Percentiles rank a stretch among this genome's conserved stretches.
Evolutionary conservation across 1,140 invertebrate genomes (phyloP).

Genomic region (Drosophila albomicans): DNA sequence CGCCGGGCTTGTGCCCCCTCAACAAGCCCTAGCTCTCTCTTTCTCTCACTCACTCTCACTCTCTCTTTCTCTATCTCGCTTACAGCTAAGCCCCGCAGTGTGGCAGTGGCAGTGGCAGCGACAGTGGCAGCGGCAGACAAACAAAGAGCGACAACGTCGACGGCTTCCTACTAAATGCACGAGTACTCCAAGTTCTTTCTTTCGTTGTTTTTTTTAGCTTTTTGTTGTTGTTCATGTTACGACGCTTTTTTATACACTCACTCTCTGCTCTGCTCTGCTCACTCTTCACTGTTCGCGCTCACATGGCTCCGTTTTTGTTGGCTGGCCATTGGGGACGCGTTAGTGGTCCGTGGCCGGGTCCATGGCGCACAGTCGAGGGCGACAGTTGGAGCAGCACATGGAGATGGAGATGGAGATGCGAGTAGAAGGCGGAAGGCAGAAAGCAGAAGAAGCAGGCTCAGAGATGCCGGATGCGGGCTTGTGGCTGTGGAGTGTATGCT

Average conservation of each 20-base stretch:
- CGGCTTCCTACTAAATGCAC: constrained; percentile 74
- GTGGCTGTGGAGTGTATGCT: constrained; percentile 30
- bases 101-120: background rate
- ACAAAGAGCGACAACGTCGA: constrained; percentile 58
- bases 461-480: constrained; percentile 43
- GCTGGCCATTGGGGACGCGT: constrained; percentile 81
- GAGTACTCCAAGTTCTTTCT: constrained; percentile 63
- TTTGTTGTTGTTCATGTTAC: constrained; percentile 30
- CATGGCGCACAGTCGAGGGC: constrained; percentile 1
- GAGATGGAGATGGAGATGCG: background rate
- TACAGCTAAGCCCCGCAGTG: constrained; percentile 20
- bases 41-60: background rate
- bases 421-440: background rate
- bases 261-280: constrained; percentile 29
- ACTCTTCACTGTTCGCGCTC: constrained; percentile 29
- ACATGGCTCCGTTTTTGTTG: constrained; percentile 73
- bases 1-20: constrained; percentile 61
- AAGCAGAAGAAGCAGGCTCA: background rate
- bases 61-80: background rate
- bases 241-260: constrained; percentile 63
- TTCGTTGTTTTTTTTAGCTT: constrained; percentile 27
- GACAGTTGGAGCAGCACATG: no score
- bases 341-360: constrained; percentile 74
- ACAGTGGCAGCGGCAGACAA: constrained; percentile 51
- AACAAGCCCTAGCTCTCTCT: background rate